Base-by-base conservation (phyloP, 2,888 invertebrate genomes). In the Adelognathus sp. region DNA sequence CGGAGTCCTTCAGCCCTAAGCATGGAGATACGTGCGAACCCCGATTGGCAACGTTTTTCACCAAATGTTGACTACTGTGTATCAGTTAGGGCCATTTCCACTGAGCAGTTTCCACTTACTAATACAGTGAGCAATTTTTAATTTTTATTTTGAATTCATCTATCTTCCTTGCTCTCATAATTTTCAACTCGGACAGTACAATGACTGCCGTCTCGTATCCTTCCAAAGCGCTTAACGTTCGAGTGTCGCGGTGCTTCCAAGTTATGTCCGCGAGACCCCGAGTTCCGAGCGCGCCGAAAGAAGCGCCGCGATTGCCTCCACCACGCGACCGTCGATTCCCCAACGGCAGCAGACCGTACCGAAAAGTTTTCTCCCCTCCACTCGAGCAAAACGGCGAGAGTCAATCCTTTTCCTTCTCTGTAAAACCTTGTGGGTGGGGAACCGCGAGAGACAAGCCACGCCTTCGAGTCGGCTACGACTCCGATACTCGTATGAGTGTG, bases 401-500 rank as follows among this genome's bases (percentile, higher is more conserved):
- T 64, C 64, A 33, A 21, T 29, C 27, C 29, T 56, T 39, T 33
- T 44, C 63, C 44, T 46, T 16, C 39, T 50, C 64, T 70, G 66
- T 46, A 80, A 73, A 73, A 58, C 41, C 21, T 67, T n/a, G 64
- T 54, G 50, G 36, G 46, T 44, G 41, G 11, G 31, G 44, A n/a
- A 41, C 69, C 61, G 60, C 46, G 74, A 73, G 79, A 69, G 75
- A 24, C 14, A 36, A 14, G 36, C 64, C 50, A 66, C 50, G 64
- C 64, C 64, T 27, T 66, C 36, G 9, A 24, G 36, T 36, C 36
- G 24, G 27, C 50, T 27, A 5, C 50, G 24, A 52, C 14, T n/a
- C 9, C 52, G 14, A 33, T 50, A 21, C n/a, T n/a, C n/a, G n/a
- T 36, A 24, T 21, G 50, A 33, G 64, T 21, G 63, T 46, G 46